Evolutionary conservation across 2,888 invertebrate species (phyloP).

Genomic region (Leptogaster cylindrica): DNA sequence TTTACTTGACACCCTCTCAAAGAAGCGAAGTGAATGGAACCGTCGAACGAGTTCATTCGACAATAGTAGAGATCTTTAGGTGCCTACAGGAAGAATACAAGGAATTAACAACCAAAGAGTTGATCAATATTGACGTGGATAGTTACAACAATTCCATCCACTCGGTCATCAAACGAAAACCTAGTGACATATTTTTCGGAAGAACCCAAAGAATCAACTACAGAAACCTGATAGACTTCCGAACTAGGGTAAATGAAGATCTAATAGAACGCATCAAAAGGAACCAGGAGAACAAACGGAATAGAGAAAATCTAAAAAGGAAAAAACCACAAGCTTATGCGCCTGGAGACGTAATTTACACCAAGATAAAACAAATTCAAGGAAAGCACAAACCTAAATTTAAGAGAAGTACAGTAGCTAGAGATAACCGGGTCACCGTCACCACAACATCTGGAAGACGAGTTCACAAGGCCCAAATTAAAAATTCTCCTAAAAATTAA

Average conservation of each 20-base stretch:
- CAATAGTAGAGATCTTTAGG: constrained; percentile 31
- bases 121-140: constrained; percentile 19
- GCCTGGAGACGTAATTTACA: no score
- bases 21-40: constrained; percentile 29
- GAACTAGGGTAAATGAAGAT: constrained; percentile 11
- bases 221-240: no score
- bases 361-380: no score
- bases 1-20: no score
- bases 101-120: constrained; percentile 1
- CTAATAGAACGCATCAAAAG: constrained; percentile 3
- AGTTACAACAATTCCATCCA: constrained; percentile 23
- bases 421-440: no score
- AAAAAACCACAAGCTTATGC: background rate
- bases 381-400: no score
- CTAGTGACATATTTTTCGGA: constrained; percentile 21
- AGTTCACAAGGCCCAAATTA: no score
- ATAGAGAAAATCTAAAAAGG: constrained; percentile 13
- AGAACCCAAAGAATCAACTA: constrained; percentile 14
- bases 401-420: no score
- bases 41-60: constrained; percentile 24
- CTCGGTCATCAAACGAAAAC: constrained; percentile 13
- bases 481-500: no score
- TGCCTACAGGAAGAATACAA: no score
- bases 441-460: no score
- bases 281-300: background rate